Percentiles rank a stretch among this genome's conserved stretches.
Conservation (phyloP, 2,113 vertebrate genomes). For the Candoia aspera region DNA sequence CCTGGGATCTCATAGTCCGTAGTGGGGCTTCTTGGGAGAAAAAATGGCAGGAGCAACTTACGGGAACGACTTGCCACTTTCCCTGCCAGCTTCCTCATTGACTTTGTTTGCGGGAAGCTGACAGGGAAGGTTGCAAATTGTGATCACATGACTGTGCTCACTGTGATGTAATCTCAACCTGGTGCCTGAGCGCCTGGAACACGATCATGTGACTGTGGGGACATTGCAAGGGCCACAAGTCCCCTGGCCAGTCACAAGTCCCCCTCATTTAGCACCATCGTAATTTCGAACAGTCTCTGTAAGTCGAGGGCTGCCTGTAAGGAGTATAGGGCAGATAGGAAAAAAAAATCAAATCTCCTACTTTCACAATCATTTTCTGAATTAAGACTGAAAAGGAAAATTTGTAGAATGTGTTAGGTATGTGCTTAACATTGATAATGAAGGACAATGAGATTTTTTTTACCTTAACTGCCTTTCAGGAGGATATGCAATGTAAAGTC, state of each 20-base stretch:
- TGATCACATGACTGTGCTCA: background rate
- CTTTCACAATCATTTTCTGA: background rate
- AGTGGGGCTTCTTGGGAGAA: no score
- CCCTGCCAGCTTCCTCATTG: background rate
- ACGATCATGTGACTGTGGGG: background rate
- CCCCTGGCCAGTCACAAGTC: no score
- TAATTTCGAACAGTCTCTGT: background rate
- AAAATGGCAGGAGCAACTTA: no score
- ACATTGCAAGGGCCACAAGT: background rate
- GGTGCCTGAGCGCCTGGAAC: background rate
- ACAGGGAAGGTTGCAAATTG: background rate
- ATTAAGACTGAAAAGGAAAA: background rate
- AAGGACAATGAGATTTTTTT: constrained; percentile 1
- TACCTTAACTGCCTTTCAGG: constrained; percentile 33
- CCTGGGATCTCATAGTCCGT: no score
- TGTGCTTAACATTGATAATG: background rate
- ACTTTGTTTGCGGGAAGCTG: background rate
- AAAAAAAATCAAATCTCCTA: background rate
- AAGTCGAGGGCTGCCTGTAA: background rate
- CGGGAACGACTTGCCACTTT: no score
- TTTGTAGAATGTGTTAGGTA: background rate
- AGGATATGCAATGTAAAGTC: background rate
- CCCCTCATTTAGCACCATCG: background rate
- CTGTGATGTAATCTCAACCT: no score
- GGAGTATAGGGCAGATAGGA: background rate